phyloP scores from a whole-genome alignment of 2,888 invertebrate species.

The Drosophila bunnanda region DNA sequence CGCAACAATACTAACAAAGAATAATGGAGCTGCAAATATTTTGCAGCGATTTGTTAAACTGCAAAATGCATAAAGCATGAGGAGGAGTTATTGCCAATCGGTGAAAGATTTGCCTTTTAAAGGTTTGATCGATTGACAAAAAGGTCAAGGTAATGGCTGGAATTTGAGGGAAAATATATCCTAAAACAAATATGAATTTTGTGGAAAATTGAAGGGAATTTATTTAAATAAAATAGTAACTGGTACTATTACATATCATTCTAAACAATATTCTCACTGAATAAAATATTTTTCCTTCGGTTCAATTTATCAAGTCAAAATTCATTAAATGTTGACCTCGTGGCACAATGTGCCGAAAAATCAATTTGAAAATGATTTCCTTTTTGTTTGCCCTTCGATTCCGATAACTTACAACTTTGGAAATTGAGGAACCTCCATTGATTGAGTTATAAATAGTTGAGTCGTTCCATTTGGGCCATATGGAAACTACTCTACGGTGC shows the following conservation, averaged over 20 bases:
- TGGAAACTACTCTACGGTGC: background rate
- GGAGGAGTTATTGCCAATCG: conserved; percentile 5
- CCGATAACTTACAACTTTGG: conserved; percentile 10
- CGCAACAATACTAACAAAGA: conserved; percentile 40
- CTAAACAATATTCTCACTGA: background rate
- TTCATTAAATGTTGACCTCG: conserved; percentile 11
- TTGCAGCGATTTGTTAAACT: conserved; percentile 70
- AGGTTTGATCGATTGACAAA: conserved; percentile 20
- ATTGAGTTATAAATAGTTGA: conserved; percentile 45
- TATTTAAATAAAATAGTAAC: background rate
- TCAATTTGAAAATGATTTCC: conserved; percentile 21
- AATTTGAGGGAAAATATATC: background rate
- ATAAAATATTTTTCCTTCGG: too few species aligned
- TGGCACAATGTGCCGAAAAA: conserved; percentile 21
- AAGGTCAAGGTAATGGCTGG: conserved; percentile 1
- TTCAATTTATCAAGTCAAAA: background rate
- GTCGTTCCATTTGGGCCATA: conserved; percentile 1
- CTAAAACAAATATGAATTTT: background rate
- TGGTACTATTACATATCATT: background rate
- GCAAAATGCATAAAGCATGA: conserved; percentile 47
- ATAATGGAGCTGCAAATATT: conserved; percentile 70
- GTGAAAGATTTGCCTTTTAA: background rate
- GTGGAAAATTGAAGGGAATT: background rate
- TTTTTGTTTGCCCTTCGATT: background rate
- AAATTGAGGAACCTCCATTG: conserved; percentile 18